These are phyloP conservation scores for Diceros bicornis DNA, from an alignment of 2,797 vertebrate species.

Conservation along the genomic window DNA sequence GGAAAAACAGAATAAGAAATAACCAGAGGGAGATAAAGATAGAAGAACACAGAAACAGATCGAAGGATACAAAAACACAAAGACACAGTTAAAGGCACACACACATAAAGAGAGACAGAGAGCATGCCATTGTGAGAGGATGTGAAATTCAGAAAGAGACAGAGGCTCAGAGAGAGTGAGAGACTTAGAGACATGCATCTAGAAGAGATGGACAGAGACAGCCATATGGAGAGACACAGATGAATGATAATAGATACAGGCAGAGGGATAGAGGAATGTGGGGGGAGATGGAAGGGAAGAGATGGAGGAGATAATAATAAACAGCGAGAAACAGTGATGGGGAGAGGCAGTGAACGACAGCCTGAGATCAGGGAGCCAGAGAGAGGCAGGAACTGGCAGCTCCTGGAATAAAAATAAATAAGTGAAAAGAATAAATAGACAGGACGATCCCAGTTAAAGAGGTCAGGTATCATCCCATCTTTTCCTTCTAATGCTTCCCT, in stretches of 20 bases:
- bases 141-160: not conserved
- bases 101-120: not conserved
- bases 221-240: not conserved
- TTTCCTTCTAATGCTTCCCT: not conserved
- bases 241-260: accelerated
- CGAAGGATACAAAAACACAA: not conserved
- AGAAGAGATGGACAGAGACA: no score
- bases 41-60: not conserved
- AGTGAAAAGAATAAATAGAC: not conserved
- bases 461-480: not conserved
- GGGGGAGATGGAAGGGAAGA: not conserved
- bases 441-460: not conserved
- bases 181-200: not conserved
- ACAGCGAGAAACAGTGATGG: not conserved
- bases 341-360: no score
- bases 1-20: not conserved
- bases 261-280: not conserved
- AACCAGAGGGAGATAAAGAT: not conserved
- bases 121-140: not conserved
- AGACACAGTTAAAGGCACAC: not conserved
- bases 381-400: not conserved
- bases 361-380: not conserved
- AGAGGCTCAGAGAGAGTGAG: not conserved
- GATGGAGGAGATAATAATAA: no score
- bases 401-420: not conserved